Base-by-base conservation (phyloP, 2,113 vertebrate species). In the Podiceps cristatus region DNA sequence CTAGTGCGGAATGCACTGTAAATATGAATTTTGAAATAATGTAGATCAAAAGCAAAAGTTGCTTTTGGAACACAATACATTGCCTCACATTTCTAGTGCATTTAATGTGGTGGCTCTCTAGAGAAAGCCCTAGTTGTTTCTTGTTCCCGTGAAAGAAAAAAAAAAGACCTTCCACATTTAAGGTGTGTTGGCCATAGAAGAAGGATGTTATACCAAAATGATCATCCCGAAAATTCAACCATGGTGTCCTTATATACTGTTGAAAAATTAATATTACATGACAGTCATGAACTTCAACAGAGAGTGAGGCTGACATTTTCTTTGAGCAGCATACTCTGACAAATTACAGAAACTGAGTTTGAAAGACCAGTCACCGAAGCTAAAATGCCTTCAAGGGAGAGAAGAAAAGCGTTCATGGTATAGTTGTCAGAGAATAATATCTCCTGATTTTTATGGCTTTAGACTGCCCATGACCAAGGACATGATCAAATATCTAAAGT, bases 211-310 rank as follows among this genome's bases (percentile, higher is more conserved):
- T 58, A 93, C 55, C 14, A 29, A 92, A 90, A 53, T 35, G 3
- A 83, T 64, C 37, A 37, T 50, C 52, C 44, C 59, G 81, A 85
- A 92, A 96, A 91, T 90, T 88, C 74, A 88, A 76, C 44, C 3
- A 1, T 17, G 90, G 29, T 63, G 67, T 58, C n/a, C 37, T 56
- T 53, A 91, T 4, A 42, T n/a, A 77, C 68, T 45, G 14, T 25
- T 90, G 55, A 91, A 95, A 96, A 95, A 67, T n/a, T 97, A 95
- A 95, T 90, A 86, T 52, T 79, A 85, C 31, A 55, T 66, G 95
- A 96, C 96, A 96, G 92, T 62, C 59, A n/a, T 49, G 37, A 93
- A 92, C 50, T 72, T 93, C 74, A 88, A 55, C 44, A 90, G 77
- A 91, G 23, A 86, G 69, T 7, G 44, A 25, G 18, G 83, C 11